These are phyloP conservation scores for Odobenus rosmarus DNA, from an alignment of 2,113 vertebrate species.

Conservation along the genomic window DNA sequence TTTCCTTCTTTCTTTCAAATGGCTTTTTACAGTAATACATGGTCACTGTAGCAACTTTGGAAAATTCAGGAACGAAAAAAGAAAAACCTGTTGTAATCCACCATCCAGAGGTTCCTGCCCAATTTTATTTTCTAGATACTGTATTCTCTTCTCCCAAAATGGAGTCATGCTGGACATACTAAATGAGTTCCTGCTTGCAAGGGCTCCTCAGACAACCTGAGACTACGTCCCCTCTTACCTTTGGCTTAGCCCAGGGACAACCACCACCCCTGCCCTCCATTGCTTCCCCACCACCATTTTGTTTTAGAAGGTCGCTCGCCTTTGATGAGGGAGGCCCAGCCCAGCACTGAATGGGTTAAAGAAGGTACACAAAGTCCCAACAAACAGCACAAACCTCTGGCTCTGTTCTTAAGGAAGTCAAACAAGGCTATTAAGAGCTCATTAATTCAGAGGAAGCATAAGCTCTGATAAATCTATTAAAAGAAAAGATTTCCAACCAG, in stretches of 20 bases:
- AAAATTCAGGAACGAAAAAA: neutral
- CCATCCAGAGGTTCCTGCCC: neutral
- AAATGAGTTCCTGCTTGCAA: neutral
- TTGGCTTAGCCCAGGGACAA: neutral
- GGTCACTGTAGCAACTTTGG: conserved; percentile 46
- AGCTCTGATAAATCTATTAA: conserved; percentile 68
- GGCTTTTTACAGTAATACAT: conserved; percentile 55
- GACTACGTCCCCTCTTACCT: neutral
- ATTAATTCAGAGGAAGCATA: conserved; percentile 48
- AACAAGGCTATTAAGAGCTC: conserved; percentile 43
- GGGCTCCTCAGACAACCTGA: neutral
- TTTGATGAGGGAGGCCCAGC: neutral
- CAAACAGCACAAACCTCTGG: conserved; percentile 9
- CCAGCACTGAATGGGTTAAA: conserved; percentile 6
- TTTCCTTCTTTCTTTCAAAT: conserved; percentile 68
- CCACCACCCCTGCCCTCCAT: neutral
- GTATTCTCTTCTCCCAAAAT: neutral
- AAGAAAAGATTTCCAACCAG: conserved; percentile 73
- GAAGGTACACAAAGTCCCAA: neutral
- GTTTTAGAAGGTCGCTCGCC: neutral
- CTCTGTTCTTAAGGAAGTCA: conserved; percentile 51
- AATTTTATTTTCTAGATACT: neutral
- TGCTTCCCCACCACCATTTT: neutral
- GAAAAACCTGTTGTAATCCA: neutral
- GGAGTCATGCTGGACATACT: neutral